Evolutionary conservation across 37 sponge, comb jelly and placozoan species (phyloP).

Genomic region (Halisarca cf. caerulea): DNA sequence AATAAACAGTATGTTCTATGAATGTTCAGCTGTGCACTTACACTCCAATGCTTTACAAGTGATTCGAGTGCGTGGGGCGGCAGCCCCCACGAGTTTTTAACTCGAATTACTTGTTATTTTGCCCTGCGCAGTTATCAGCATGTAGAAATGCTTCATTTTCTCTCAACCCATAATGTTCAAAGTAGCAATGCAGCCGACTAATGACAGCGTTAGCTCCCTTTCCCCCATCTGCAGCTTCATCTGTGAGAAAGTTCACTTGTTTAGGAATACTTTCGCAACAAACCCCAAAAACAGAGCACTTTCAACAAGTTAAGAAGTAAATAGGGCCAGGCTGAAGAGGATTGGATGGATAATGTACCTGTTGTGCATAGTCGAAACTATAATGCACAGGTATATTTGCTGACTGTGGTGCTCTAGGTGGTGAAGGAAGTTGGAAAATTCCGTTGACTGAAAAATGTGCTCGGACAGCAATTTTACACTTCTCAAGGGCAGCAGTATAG

Average conservation of each 20-base stretch:
- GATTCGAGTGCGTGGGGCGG: too few relatives aligned
- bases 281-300: constrained; percentile 66
- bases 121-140: constrained; percentile 32
- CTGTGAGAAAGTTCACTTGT: constrained; percentile 34
- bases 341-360: constrained; percentile 58
- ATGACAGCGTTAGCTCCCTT: constrained; percentile 9
- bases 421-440: background rate
- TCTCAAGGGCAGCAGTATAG: background rate
- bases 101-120: too few relatives aligned
- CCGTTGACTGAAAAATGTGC: background rate
- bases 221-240: constrained; percentile 20
- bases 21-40: too few relatives aligned
- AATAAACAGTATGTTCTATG: too few relatives aligned
- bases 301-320: constrained; percentile 66
- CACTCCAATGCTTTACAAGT: too few relatives aligned
- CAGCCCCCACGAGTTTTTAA: too few relatives aligned
- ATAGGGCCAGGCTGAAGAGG: constrained; percentile 69
- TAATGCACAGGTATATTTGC: constrained; percentile 32
- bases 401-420: background rate
- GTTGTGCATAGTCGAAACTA: constrained; percentile 56
- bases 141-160: background rate
- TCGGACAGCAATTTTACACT: background rate
- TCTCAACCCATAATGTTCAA: background rate
- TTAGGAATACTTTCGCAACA: constrained; percentile 62
- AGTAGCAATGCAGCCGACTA: background rate